Base-by-base conservation (phyloP, 2,888 invertebrate species). In the Anarsia innoxiella region DNA sequence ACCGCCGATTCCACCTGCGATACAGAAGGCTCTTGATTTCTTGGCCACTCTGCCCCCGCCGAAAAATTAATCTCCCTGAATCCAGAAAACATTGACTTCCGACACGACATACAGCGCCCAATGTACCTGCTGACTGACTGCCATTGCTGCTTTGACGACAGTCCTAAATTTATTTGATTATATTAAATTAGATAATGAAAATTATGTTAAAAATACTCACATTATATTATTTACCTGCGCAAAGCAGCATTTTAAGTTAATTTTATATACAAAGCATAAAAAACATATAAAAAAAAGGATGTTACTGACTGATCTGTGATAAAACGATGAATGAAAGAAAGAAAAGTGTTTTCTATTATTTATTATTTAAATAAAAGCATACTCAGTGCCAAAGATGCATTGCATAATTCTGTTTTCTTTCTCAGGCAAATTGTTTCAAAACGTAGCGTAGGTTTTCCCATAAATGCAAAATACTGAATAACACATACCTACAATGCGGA, bases 1-100 rank as follows among this genome's bases (percentile, higher is more conserved):
- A 8, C 92, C 92, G n/a, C 92, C 92, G 45, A 89, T 89, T 43
- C 92, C 92, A 39, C 89, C 90, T 60, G 91, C 89, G 66, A 92
- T 92, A 50, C 91, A 91, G 63, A 91, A 89, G 68, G 91, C 92
- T 16, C 75, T 92, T 26, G 92, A 92, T 56, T 91, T 88, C 71
- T 83, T 91, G 44, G 89, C 89, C 9, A 88, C 89, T 2, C 80
- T 90, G 41, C 90, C 91, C 3, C 63, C 71, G 1, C 53, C 64
- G 33, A 68, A 69, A 45, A 72, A 65, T 50, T 77, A 49, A 62
- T 35, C n/a, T n/a, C n/a, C n/a, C n/a, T n/a, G n/a, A n/a, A n/a
- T n/a, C n/a, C 2, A 12, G 30, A 19, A 25, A 31, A 12, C 5
- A 19, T 29, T 4, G 25, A 36, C 35, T 19, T 25, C 31, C 23